phyloP scores from a whole-genome alignment of 2,888 invertebrate genomes.

The Phortica okadai region DNA sequence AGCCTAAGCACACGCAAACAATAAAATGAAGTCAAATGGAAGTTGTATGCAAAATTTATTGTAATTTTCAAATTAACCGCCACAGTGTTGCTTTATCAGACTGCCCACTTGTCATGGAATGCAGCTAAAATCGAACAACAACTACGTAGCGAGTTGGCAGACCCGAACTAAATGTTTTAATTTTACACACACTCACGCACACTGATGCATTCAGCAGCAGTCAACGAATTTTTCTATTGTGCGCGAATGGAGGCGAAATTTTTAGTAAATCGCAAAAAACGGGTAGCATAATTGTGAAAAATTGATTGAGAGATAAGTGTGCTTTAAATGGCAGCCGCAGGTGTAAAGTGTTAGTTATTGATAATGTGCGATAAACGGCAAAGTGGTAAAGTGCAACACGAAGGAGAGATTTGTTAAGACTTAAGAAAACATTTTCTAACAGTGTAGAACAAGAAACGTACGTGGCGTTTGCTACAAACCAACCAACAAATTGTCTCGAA shows the following conservation, averaged over 20 bases:
- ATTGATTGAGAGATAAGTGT: neutral
- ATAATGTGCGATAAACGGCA: slow-evolving; percentile 20
- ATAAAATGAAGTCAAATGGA: neutral
- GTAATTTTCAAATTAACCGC: slow-evolving; percentile 26
- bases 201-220: slow-evolving; percentile 4
- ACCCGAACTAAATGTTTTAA: slow-evolving; percentile 5
- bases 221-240: slow-evolving; percentile 12
- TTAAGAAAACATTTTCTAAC: neutral
- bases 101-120: slow-evolving; percentile 10
- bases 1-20: too few species aligned
- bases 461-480: slow-evolving; percentile 12
- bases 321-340: neutral
- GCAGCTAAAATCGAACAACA: neutral
- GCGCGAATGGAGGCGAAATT: slow-evolving; percentile 8
- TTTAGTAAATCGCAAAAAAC: slow-evolving; percentile 12
- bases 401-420: neutral
- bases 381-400: neutral
- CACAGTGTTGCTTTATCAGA: neutral
- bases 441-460: slow-evolving; percentile 13
- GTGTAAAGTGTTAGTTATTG: neutral
- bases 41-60: neutral
- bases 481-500: neutral
- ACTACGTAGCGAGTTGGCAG: slow-evolving; percentile 21
- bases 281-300: neutral
- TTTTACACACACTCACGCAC: slow-evolving; percentile 17